These are phyloP conservation scores for Lottia gigantea DNA, from an alignment of 2,888 invertebrate species.

Conservation along the genomic window DNA sequence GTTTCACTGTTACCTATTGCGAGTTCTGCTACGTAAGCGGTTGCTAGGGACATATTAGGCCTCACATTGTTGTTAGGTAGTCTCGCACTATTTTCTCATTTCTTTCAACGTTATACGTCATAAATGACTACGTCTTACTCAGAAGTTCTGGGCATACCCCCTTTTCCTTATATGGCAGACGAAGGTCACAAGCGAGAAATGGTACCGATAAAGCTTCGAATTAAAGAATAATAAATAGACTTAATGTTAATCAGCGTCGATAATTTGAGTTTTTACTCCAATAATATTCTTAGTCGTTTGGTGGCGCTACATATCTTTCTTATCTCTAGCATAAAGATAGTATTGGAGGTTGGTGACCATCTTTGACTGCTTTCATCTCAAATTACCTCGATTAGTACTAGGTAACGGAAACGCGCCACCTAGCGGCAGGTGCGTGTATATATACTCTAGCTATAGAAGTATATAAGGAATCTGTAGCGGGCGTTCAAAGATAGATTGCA, in stretches of 20 bases:
- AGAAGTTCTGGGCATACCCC: conserved; percentile 15
- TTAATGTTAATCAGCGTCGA: too few relatives aligned
- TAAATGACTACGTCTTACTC: neutral
- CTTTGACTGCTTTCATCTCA: conserved; percentile 6
- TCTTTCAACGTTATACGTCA: conserved; percentile 9
- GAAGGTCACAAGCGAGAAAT: neutral
- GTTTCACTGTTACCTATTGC: conserved; percentile 1
- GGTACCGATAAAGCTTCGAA: too few relatives aligned
- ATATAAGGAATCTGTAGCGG: conserved; percentile 59
- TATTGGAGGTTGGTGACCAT: neutral
- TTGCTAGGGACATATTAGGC: conserved; percentile 30
- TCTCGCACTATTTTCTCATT: conserved; percentile 19
- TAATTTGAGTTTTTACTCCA: too few relatives aligned
- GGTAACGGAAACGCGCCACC: conserved; percentile 33
- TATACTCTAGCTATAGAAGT: conserved; percentile 46
- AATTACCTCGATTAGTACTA: neutral
- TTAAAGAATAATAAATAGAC: too few relatives aligned
- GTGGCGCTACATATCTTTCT: too few relatives aligned
- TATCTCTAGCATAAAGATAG: neutral
- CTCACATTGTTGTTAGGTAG: conserved; percentile 27
- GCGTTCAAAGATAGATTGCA: conserved; percentile 50
- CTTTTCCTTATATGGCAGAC: conserved; percentile 25
- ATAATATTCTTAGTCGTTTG: too few relatives aligned
- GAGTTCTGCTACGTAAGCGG: conserved; percentile 17
- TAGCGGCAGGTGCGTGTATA: conserved; percentile 41